phyloP scores from a whole-genome alignment of 1,140 invertebrate species.

The Drosophila lacertosa region DNA sequence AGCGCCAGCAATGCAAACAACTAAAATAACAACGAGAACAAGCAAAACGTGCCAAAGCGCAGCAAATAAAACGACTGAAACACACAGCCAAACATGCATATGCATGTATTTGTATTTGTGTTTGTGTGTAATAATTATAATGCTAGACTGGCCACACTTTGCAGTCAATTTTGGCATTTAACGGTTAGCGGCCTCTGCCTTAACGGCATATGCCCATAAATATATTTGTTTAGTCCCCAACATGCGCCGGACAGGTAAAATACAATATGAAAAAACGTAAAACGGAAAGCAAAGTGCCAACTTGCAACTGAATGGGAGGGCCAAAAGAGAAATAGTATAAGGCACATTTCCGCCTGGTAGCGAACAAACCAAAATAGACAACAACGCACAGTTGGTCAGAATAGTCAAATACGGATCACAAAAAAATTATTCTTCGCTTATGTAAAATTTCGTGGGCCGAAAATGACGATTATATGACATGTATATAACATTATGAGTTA shows the following conservation, averaged over 20 bases:
- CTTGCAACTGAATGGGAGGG: conserved; percentile 39
- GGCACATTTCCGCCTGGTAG: conserved; percentile 73
- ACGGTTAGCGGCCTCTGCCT: conserved; percentile 47
- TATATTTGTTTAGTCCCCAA: conserved; percentile 58
- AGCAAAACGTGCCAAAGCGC: conserved; percentile 46
- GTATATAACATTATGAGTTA: too few relatives aligned
- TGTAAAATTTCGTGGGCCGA: too few relatives aligned
- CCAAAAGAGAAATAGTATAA: conserved; percentile 58
- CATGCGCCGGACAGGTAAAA: conserved; percentile 46
- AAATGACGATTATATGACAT: too few relatives aligned
- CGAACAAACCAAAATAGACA: conserved; percentile 76
- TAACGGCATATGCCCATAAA: conserved; percentile 53
- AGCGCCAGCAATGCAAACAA: conserved; percentile 53
- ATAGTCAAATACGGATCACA: not conserved
- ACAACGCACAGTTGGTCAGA: conserved; percentile 40
- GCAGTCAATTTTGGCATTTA: conserved; percentile 72
- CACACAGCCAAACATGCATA: conserved; percentile 42
- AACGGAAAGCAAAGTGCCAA: conserved; percentile 45
- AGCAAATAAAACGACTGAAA: conserved; percentile 35
- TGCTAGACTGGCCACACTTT: conserved; percentile 47
- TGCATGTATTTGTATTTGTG: conserved; percentile 13
- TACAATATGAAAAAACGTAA: conserved; percentile 28
- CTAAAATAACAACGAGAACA: conserved; percentile 50
- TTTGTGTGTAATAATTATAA: conserved; percentile 49
- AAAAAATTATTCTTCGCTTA: not conserved